Conservation (phyloP, 1,140 invertebrate species). For the Gryon sp. region DNA sequence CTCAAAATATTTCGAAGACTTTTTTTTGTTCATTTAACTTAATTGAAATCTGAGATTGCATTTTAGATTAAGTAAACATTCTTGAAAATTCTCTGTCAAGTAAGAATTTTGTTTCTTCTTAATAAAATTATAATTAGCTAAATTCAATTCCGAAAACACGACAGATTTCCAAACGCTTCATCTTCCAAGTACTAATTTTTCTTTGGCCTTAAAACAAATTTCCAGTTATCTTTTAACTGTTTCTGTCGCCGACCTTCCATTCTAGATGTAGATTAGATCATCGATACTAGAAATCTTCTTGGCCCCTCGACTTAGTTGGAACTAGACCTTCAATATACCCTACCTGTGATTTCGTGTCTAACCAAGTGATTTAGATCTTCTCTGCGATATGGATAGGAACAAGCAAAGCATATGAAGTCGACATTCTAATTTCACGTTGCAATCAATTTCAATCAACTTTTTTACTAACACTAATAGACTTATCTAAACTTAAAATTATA, state of each 20-base stretch:
- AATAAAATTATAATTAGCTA: neutral
- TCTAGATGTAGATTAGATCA: conserved; percentile 26
- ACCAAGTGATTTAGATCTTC: conserved; percentile 44
- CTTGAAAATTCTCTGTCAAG: too few species aligned
- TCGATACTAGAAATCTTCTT: conserved; percentile 32
- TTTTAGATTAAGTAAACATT: too few species aligned
- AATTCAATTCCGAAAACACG: neutral
- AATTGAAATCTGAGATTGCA: too few species aligned
- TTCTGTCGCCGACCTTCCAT: conserved; percentile 6
- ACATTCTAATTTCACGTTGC: conserved; percentile 20
- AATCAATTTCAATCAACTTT: conserved; percentile 40
- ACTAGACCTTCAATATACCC: conserved; percentile 22
- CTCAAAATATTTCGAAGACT: too few species aligned
- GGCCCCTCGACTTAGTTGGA: conserved; percentile 36
- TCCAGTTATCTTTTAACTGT: conserved; percentile 27
- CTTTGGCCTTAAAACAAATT: conserved; percentile 8
- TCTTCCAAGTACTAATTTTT: conserved; percentile 4
- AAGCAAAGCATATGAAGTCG: conserved; percentile 20
- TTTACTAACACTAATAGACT: conserved; percentile 32
- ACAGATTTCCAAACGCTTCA: neutral
- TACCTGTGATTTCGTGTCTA: conserved; percentile 32
- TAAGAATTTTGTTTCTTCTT: too few species aligned
- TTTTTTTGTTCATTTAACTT: too few species aligned
- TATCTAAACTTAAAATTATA: conserved; percentile 6
- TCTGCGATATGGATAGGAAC: conserved; percentile 14